These are phyloP conservation scores for Myoxocephalus aenaeus DNA, from an alignment of 2,797 vertebrate species.

Conservation along the genomic window DNA sequence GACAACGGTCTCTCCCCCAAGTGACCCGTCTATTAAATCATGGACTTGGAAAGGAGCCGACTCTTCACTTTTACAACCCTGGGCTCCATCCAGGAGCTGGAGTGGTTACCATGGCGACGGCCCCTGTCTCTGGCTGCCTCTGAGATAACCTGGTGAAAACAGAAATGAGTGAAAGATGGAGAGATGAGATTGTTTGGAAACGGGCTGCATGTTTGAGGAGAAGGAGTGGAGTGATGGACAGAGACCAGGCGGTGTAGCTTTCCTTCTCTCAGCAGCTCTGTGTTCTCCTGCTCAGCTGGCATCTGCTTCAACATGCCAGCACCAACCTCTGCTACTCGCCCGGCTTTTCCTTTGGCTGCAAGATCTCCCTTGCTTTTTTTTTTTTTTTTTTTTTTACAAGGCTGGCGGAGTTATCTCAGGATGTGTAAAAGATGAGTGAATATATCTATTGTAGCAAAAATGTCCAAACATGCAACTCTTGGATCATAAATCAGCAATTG, in stretches of 20 bases:
- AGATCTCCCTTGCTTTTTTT: conserved; percentile 36
- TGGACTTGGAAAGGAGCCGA: conserved; percentile 57
- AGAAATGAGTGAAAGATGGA: conserved; percentile 66
- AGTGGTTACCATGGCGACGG: conserved; percentile 59
- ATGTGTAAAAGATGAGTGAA: conserved; percentile 47
- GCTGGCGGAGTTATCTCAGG: conserved; percentile 39
- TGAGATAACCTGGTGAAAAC: conserved; percentile 74
- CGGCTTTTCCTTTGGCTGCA: neutral
- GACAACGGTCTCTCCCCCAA: conserved; percentile 5
- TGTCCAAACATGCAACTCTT: conserved; percentile 51
- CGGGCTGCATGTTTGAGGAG: conserved; percentile 54
- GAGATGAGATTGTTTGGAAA: conserved; percentile 67
- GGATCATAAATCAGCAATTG: conserved; percentile 67
- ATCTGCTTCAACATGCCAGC: conserved; percentile 27
- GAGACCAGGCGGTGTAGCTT: conserved; percentile 44
- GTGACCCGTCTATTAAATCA: conserved; percentile 62
- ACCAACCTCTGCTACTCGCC: conserved; percentile 33
- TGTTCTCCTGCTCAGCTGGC: conserved; percentile 43
- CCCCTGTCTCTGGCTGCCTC: conserved; percentile 53
- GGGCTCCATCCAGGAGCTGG: conserved; percentile 66
- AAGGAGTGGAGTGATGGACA: conserved; percentile 67
- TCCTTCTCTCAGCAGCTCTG: conserved; percentile 50
- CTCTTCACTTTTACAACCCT: conserved; percentile 75
- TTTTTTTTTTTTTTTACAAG: conserved; percentile 36
- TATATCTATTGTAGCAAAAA: conserved; percentile 47